Base-by-base conservation (phyloP, 2,888 invertebrate genomes). In the Keiferia lycopersicella region DNA sequence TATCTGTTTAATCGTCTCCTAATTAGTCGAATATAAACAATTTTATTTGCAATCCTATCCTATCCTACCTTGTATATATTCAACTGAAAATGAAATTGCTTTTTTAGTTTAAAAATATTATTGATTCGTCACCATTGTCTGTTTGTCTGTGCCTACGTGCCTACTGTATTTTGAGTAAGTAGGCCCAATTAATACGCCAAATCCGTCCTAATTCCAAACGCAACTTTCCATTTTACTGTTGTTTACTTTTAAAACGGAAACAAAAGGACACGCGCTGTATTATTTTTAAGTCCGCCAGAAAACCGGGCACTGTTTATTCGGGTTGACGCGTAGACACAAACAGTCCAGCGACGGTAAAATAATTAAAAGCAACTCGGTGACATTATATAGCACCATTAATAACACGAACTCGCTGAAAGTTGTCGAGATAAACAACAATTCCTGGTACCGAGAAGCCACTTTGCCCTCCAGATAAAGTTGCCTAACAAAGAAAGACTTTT, bases 331-430 rank as follows among this genome's bases (percentile, higher is more conserved):
- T 74, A 76, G 79, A 80, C 80, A 74, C 75, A 80, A 82, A 80
- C 79, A 79, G 77, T 76, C 70, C 75, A 75, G 34, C 56, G 76
- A 72, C 77, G 74, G 82, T 34, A 83, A 88, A 84, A 87, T 88
- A 88, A 88, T 89, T 87, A 86, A 87, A 87, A 83, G 81, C 80
- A 83, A 83, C 75, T 83, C 71, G 77, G 77, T 80, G 84, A 83
- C 83, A 81, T 82, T 83, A 84, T 82, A 87, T 82, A 86, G 87
- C 80, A 84, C 81, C 87, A 87, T 89, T 88, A 87, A 88, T 88
- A 86, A 87, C 79, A 78, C 75, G 83, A 79, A 83, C 79, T 82
- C 83, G 79, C 83, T 76, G 81, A 85, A 85, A 84, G 79, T 83
- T 83, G 77, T 75, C 76, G 77, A 86, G 83, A 86, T 87, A 87